Evolutionary conservation across 1,140 invertebrate genomes (phyloP), one percentile per base, ranked within the genome.

Genomic region (Tetraneura akinire): DNA sequence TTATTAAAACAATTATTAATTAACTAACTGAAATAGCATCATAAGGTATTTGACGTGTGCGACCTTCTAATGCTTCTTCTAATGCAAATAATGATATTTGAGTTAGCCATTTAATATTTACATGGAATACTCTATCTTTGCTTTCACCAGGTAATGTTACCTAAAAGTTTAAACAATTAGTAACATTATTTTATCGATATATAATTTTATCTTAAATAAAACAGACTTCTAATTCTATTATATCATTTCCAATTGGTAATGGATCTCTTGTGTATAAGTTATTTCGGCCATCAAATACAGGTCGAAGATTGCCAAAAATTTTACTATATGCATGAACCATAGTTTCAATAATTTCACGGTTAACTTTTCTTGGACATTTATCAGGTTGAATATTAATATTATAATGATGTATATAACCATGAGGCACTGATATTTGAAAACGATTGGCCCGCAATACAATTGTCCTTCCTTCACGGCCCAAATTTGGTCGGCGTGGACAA

Each of bases 391-490:
- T 99, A 85, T 94, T 96, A 68, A 99, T 95, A 86, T 98, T 96
- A 87, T 99, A 99, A 86, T 99, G 98, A 88, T 98, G 96, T 26
- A 99, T 96, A 88, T 92, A 98, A 49, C 97, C 97, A 84, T 96
- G 90, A n/a, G 98, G 98, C 94, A 99, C 99, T 53, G 94, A 92
- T 84, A 99, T 98, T 91, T 98, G 96, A 87, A 99, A 99, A 88
- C 99, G 98, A 88, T 99, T 99, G 64, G 98, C 98, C 83, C 97
- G 90, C 47, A 99, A 89, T 80, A 94, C 91, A 83, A 99, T 99
- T 53, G 94, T 92, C 76, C 96, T 89, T 21, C 98, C 98, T 87
- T 99, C 97, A 53, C 94, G 91, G 57, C 98, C 98, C 82, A 98
- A 90, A 87, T 98, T 94, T 80, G 93, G 94, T 82, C 93, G 89